Evolutionary conservation across 2,888 invertebrate species (phyloP), one percentile per base, ranked within the genome.

Genomic region (Cataglyphis livida): DNA sequence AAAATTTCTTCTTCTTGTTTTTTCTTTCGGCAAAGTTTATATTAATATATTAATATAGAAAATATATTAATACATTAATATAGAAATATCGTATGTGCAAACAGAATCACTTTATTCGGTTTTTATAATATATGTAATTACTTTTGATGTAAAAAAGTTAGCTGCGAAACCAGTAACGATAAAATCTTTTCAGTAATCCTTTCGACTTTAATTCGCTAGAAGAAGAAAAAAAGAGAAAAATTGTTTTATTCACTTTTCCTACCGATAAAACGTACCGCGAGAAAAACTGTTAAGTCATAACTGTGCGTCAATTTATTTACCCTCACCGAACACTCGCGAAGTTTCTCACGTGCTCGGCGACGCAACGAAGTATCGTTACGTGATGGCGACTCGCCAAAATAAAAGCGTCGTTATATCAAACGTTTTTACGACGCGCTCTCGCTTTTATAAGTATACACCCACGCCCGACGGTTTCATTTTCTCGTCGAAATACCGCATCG

Each of bases 231-330:
- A 48, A n/a, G n/a, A 51, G 7, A 68, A 54, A 57, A 59, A 35
- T 70, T 61, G 44, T 18, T 71, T 79, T 35, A 44, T 59, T 35
- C 32, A 48, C 21, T 21, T 59, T 78, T 18, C 18, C 25, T 12
- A 21, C 2, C 68, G 57, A 15, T 78, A 68, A 32, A 57, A 38
- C 48, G 51, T 15, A 32, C 41, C 32, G 35, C 70, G 70, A 59
- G 71, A 59, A 79, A 79, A 79, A 61, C 59, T 59, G 78, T 71
- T 48, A 79, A 79, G 78, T 79, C 59, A 71, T 59, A 71, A 79
- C 41, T 59, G 78, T 70, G 38, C 71, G 59, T 57, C 59, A 79
- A 79, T 79, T 71, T 79, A 79, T 71, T 21, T 21, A 70, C 59
- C 44, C 59, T 79, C 59, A 70, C 59, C 25, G 25, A 59, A 44